Percentiles rank a stretch among this genome's conserved stretches.
phyloP scores from a whole-genome alignment of 2,888 invertebrate species.

The Pardosa pseudoannulata region DNA sequence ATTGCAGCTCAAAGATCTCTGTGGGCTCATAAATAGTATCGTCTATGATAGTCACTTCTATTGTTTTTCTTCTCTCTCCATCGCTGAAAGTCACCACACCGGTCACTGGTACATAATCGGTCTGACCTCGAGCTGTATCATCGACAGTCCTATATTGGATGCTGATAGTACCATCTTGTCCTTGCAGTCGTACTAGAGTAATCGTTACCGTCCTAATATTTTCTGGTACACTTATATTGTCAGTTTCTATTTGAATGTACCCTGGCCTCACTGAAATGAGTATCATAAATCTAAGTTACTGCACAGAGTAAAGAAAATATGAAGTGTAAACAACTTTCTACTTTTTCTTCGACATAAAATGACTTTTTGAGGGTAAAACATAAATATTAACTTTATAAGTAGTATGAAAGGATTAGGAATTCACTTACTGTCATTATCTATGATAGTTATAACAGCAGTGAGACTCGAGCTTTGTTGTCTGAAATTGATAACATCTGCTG shows the following conservation, averaged over 20 bases:
- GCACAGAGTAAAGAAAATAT: no score
- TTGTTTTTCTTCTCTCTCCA: not conserved
- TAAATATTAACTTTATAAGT: no score
- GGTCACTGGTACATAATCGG: not conserved
- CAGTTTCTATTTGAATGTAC: constrained; percentile 4
- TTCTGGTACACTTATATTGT: not conserved
- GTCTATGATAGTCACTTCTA: constrained; percentile 5
- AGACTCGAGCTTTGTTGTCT: constrained; percentile 79
- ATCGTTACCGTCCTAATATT: not conserved
- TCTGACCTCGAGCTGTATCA: not conserved
- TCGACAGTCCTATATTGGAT: constrained; percentile 10
- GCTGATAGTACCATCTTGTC: constrained; percentile 3
- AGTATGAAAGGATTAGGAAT: no score
- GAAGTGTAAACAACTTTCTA: no score
- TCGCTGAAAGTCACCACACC: constrained; percentile 7
- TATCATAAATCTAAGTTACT: no score
- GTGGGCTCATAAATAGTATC: not conserved
- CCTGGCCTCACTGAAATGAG: constrained; percentile 42
- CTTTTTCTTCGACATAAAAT: no score
- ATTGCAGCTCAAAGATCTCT: not conserved
- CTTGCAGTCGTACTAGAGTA: constrained; percentile 14
- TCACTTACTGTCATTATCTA: constrained; percentile 81
- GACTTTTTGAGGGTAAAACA: no score
- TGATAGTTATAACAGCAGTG: constrained; percentile 81
- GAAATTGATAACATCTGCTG: constrained; percentile 61